phyloP scores from a whole-genome alignment of 2,888 invertebrate genomes.

The Limulus polyphemus region DNA sequence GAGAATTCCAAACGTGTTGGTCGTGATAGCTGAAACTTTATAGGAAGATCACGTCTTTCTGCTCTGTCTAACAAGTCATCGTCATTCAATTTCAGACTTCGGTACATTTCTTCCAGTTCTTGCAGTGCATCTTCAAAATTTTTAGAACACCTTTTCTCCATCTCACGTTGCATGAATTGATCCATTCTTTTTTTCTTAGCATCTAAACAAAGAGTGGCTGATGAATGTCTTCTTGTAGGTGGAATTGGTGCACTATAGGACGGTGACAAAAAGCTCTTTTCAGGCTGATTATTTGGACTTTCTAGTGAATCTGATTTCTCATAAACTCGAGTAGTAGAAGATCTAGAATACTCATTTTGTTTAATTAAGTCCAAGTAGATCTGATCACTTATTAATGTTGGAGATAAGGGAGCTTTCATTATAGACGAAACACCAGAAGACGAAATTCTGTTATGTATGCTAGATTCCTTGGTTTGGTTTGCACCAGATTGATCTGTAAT shows the following conservation, averaged over 20 bases:
- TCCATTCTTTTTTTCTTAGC: too few relatives aligned
- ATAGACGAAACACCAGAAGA: background rate
- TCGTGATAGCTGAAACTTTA: slow-evolving; percentile 31
- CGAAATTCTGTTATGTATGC: background rate
- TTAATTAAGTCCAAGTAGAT: background rate
- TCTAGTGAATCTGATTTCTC: background rate
- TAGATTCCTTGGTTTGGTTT: too few relatives aligned
- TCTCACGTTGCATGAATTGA: too few relatives aligned
- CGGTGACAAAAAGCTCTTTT: background rate
- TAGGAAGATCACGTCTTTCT: slow-evolving; percentile 56
- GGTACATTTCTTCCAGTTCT: slow-evolving; percentile 73
- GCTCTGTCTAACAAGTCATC: slow-evolving; percentile 67
- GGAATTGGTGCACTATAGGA: background rate
- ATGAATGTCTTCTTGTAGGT: slow-evolving; percentile 2
- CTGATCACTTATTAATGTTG: too few relatives aligned
- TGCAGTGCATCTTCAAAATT: slow-evolving; percentile 55
- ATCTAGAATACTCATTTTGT: background rate
- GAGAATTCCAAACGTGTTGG: background rate
- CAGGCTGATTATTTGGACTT: background rate
- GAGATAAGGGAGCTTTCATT: background rate
- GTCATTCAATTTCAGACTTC: slow-evolving; percentile 63
- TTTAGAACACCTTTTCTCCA: slow-evolving; percentile 2
- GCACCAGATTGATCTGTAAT: too few relatives aligned
- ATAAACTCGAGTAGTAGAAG: background rate
- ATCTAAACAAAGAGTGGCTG: too few relatives aligned